Percentiles rank a stretch among this genome's conserved stretches.
Conservation (phyloP, 2,797 vertebrate genomes). For the Protonibea diacanthus region DNA sequence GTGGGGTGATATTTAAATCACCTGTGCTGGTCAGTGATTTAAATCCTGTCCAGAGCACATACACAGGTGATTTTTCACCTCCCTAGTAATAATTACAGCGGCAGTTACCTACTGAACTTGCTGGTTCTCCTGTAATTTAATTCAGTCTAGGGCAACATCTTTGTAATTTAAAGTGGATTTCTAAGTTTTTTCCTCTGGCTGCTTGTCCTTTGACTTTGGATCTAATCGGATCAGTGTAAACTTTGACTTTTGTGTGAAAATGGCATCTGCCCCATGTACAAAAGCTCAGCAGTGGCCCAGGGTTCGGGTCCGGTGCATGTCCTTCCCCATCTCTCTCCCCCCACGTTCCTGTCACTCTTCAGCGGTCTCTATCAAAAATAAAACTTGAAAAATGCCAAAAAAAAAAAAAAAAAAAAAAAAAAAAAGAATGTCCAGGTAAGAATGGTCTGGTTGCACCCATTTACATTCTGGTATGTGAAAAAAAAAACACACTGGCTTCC, state of each 20-base stretch:
- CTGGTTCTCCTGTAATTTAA: neutral
- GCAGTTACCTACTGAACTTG: neutral
- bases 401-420: too few species aligned
- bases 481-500: too few species aligned
- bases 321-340: too few species aligned
- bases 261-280: too few species aligned
- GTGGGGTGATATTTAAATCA: neutral
- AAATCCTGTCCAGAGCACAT: neutral
- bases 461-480: too few species aligned
- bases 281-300: too few species aligned
- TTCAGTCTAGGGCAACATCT: neutral
- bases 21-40: neutral
- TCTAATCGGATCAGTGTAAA: neutral
- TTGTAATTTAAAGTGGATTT: neutral
- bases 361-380: too few species aligned
- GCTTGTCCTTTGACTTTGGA: neutral
- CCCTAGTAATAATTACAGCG: neutral
- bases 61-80: neutral
- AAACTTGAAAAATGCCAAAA: too few species aligned
- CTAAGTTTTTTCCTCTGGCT: neutral
- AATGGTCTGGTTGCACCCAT: too few species aligned
- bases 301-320: too few species aligned
- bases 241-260: conserved; percentile 2
- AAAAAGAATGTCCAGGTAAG: too few species aligned
- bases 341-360: too few species aligned